Base-by-base conservation (phyloP, 37 sponge, comb jelly and placozoan genomes). In the Dysidea cf. avara region DNA sequence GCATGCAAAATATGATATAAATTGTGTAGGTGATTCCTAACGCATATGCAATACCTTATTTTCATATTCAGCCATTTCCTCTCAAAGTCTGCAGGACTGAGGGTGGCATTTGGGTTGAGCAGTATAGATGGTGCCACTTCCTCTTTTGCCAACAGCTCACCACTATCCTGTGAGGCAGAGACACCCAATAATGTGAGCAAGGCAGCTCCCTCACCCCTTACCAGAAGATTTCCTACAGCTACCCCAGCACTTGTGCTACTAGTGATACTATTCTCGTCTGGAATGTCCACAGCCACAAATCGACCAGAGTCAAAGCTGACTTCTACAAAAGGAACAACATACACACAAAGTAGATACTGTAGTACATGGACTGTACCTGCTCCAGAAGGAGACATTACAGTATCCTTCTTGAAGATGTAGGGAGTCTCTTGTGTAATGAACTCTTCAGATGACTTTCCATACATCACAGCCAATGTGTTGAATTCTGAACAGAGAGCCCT, bases 381-480 rank as follows among this genome's bases (percentile, higher is more conserved):
- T 20, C 39, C 33, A 20, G n/a, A 20, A 11, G 40, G 29, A 69
- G 64, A 16, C 66, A 51, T n/a, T 0, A 31, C 24, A 29, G 17
- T 47, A 65, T 67, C 67, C 28, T 35, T 30, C 3, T 16, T 25
- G 18, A 72, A 39, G 20, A 76, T 61, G 53, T 91, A 95, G 43
- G 96, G 96, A 56, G 73, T 46, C 62, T 71, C 46, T 61, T 81
- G 86, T 0, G 61, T 20, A 49, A 95, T 84, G 73, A 95, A 95
- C 51, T 84, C 55, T 1, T 39, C 21, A 24, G 92, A 77, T 14
- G 64, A 72, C 28, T 85, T 68, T 7, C 81, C 68, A 70, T 95
- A 95, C 78, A 95, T 87, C 58, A 91, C 89, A 21, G 96, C 76
- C 36, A 95, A 72, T 2, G 89, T 79, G 80, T 95, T 95, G 86